Evolutionary conservation across 1,140 invertebrate genomes (phyloP), one percentile per base, ranked within the genome.

Genomic region (Atta cephalotes): DNA sequence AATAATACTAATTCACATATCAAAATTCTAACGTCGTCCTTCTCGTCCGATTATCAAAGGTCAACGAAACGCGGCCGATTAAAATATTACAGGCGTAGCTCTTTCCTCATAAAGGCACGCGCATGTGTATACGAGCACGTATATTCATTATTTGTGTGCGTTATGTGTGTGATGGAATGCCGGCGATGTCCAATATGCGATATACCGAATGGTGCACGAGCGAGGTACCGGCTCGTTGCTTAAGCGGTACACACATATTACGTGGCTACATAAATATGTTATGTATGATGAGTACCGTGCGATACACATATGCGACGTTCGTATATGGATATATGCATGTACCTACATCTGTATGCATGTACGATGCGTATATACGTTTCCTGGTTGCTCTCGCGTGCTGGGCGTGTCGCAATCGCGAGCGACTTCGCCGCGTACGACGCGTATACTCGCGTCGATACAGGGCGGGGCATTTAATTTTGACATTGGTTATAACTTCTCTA

Each of bases 361-460:
- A 51, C 49, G 49, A 51, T 51, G 49, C 49, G 49, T 51, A 58
- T n/a, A n/a, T 58, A 58, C 62, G 87, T 90, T 92, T 92, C 91
- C 90, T 92, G 89, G 91, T 91, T 72, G 74, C 85, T 89, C 88
- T 81, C n/a, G 10, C 56, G 80, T 45, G 76, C 62, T 91, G 91
- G 91, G 91, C 90, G 90, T 91, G 91, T 88, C 87, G 79, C 77
- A 39, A 89, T 91, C 31, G 74, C 86, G 74, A 84, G 74, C 77
- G 53, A 58, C 45, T 71, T 53, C 58, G 49, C 49, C 35, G 65
- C 60, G 62, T 62, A 72, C 79, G 35, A n/a, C 76, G 12, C 58
- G 28, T 53, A 18, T 5, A 18, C 45, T 28, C 39, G 9, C 31
- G 51, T 53, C 72, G 66, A 70, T 62, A 76, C 80, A 62, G 56